phyloP scores from a whole-genome alignment of 2,888 invertebrate genomes.

The Pegoplata infirma region DNA sequence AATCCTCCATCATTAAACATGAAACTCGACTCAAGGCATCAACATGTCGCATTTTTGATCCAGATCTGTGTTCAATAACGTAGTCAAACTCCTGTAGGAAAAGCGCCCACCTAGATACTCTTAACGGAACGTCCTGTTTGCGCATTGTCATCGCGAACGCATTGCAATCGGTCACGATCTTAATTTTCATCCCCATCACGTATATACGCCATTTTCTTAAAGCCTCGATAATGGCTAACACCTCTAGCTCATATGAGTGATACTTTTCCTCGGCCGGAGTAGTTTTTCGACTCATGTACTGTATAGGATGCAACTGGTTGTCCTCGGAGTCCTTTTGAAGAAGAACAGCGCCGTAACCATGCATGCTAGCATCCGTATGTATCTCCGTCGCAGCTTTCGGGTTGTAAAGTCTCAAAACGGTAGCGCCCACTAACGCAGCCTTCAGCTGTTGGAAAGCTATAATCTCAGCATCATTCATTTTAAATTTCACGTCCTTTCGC shows the following conservation, averaged over 20 bases:
- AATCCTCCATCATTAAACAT: conserved; percentile 47
- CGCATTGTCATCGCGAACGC: too few species aligned
- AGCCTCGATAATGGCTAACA: too few species aligned
- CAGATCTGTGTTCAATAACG: conserved; percentile 53
- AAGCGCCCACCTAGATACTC: conserved; percentile 51
- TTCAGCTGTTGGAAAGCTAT: conserved; percentile 16
- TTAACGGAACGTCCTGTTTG: too few species aligned
- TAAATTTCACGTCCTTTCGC: conserved; percentile 63
- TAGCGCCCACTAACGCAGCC: background rate
- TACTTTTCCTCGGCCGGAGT: too few species aligned
- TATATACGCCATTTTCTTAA: too few species aligned
- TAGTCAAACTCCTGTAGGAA: conserved; percentile 57
- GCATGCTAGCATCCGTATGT: conserved; percentile 46
- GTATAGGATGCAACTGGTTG: too few species aligned
- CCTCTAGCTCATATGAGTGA: too few species aligned
- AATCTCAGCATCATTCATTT: conserved; percentile 58
- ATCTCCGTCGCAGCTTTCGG: conserved; percentile 27
- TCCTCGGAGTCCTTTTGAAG: conserved; percentile 48
- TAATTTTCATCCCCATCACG: too few species aligned
- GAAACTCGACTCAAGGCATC: too few species aligned
- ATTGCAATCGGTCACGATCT: too few species aligned
- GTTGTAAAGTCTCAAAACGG: conserved; percentile 11
- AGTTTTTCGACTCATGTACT: too few species aligned
- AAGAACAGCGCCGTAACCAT: conserved; percentile 51
- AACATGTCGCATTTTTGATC: conserved; percentile 50